Percentiles rank a stretch among this genome's conserved stretches.
Evolutionary conservation across 2,797 vertebrate genomes (phyloP).

Genomic region (Sebastiscus tertius): DNA sequence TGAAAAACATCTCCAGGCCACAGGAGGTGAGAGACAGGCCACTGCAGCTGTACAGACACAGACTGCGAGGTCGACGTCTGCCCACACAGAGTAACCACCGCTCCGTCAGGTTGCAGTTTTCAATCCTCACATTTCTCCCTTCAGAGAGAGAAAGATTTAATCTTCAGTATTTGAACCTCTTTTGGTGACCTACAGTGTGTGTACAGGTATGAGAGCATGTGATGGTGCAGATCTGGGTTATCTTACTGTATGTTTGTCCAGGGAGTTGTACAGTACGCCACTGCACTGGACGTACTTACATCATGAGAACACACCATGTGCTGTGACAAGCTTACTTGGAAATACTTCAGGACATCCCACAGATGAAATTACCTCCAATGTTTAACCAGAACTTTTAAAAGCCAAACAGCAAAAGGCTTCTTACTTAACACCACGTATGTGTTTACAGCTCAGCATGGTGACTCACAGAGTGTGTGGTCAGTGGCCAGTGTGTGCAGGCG

Average conservation of each 20-base stretch:
- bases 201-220: slow-evolving; percentile 28
- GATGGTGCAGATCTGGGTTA: slow-evolving; percentile 57
- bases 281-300: slow-evolving; percentile 72
- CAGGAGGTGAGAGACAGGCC: slow-evolving; percentile 42
- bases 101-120: slow-evolving; percentile 62
- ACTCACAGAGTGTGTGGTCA: slow-evolving; percentile 77
- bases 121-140: slow-evolving; percentile 71
- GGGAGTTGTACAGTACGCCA: slow-evolving; percentile 67
- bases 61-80: slow-evolving; percentile 34
- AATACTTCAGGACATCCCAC: slow-evolving; percentile 15
- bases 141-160: neutral
- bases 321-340: slow-evolving; percentile 9
- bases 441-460: neutral
- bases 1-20: slow-evolving; percentile 69
- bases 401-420: neutral
- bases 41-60: slow-evolving; percentile 68
- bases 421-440: neutral
- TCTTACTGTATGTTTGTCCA: slow-evolving; percentile 79
- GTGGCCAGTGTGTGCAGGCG: slow-evolving; percentile 60
- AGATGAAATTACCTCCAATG: neutral
- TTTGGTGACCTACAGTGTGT: slow-evolving; percentile 19
- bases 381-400: neutral
- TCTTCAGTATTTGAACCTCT: neutral
- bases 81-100: slow-evolving; percentile 53
- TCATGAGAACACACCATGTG: slow-evolving; percentile 80